These are phyloP conservation scores for Astur gentilis DNA, from an alignment of 2,113 vertebrate genomes.

Conservation along the genomic window DNA sequence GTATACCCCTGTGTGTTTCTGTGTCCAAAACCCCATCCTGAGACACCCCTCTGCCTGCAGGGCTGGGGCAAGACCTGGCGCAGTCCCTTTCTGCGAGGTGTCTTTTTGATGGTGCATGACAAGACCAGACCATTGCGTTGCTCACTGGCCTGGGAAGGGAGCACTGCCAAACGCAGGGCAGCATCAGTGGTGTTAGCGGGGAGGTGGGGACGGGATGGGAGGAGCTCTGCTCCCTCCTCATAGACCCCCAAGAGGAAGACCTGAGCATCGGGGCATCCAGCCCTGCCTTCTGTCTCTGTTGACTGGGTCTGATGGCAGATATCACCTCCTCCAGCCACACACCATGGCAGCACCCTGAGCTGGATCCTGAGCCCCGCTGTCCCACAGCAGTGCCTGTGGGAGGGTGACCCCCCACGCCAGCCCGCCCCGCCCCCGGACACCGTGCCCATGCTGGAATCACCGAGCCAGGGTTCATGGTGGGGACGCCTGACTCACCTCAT, in stretches of 20 bases:
- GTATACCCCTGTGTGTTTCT: neutral
- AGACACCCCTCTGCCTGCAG: fast-evolving
- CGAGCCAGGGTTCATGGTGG: neutral
- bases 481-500: neutral
- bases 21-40: neutral
- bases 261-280: neutral
- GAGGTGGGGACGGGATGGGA: too few species aligned
- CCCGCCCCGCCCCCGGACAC: fast-evolving
- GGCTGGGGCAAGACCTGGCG: neutral
- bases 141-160: neutral
- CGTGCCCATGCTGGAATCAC: neutral
- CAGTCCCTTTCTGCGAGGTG: neutral
- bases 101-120: neutral
- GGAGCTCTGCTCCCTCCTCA: neutral
- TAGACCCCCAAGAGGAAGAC: neutral
- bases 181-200: fast-evolving
- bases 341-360: neutral
- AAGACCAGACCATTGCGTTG: neutral
- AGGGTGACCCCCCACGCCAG: neutral
- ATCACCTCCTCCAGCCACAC: fast-evolving
- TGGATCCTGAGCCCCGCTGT: fast-evolving
- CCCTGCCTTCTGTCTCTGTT: neutral
- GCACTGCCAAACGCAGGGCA: fast-evolving
- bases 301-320: fast-evolving
- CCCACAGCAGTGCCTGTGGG: neutral